Evolutionary conservation across 64 coral and sea anemone species (phyloP).

Genomic region (Stylophora pistillata): DNA sequence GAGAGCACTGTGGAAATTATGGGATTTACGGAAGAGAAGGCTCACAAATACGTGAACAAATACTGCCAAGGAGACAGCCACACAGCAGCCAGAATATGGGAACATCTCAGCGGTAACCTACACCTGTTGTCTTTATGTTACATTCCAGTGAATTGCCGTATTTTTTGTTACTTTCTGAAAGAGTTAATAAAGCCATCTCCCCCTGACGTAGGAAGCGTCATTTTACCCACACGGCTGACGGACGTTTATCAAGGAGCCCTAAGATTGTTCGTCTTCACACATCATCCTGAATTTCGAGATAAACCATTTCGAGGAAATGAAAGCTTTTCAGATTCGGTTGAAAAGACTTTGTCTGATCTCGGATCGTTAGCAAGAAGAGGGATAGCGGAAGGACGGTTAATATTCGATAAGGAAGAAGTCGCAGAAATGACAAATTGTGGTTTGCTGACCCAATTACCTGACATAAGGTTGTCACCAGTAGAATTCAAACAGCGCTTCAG

Average conservation of each 20-base stretch:
- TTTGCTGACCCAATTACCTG: conserved; percentile 43
- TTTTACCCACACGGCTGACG: conserved; percentile 43
- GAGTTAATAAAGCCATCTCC: neutral
- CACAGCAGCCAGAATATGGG: conserved; percentile 9
- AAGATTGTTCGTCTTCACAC: conserved; percentile 49
- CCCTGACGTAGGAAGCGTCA: neutral
- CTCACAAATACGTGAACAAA: conserved; percentile 13
- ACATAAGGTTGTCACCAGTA: conserved; percentile 26
- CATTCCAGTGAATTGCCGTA: conserved; percentile 69
- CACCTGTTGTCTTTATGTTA: conserved; percentile 60
- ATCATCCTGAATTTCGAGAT: conserved; percentile 40
- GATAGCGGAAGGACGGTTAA: conserved; percentile 18
- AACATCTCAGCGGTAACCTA: conserved; percentile 49
- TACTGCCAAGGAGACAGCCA: neutral
- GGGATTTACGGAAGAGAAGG: conserved; percentile 46
- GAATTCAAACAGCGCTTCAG: conserved; percentile 29
- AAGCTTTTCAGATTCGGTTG: conserved; percentile 23
- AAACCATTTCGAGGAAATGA: neutral
- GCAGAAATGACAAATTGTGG: conserved; percentile 48
- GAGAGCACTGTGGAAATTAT: conserved; percentile 20
- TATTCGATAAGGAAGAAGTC: conserved; percentile 58
- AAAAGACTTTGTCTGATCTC: conserved; percentile 42
- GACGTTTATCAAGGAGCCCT: conserved; percentile 50
- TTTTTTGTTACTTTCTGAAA: conserved; percentile 62
- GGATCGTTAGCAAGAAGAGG: conserved; percentile 31